These are phyloP conservation scores for Siphonodentalium dalli DNA, from an alignment of 2,888 invertebrate species.

Conservation along the genomic window DNA sequence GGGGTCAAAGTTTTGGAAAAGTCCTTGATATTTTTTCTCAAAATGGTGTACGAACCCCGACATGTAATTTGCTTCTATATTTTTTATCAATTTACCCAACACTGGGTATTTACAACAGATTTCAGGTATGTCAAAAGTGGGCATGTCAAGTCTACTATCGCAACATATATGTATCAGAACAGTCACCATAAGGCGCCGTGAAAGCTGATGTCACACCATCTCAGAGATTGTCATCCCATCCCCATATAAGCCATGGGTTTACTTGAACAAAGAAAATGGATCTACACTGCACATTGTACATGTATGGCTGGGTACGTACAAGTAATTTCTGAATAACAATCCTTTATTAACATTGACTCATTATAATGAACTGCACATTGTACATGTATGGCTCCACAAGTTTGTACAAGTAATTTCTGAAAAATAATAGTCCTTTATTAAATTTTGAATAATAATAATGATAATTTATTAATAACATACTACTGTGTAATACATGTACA, in stretches of 20 bases:
- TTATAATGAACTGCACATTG: too few species aligned
- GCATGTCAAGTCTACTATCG: constrained; percentile 21
- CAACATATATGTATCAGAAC: neutral
- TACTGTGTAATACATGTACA: too few species aligned
- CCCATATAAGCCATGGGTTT: constrained; percentile 25
- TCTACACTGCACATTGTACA: constrained; percentile 26
- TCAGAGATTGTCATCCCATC: constrained; percentile 15
- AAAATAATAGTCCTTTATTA: too few species aligned
- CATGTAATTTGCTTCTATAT: neutral
- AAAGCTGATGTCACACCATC: constrained; percentile 21
- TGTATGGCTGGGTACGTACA: constrained; percentile 26
- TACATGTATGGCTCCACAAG: too few species aligned
- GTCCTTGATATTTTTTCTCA: too few species aligned
- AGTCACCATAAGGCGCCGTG: constrained; percentile 6
- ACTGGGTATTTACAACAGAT: neutral
- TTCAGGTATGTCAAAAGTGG: constrained; percentile 26
- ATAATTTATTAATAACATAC: too few species aligned
- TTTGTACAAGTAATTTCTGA: too few species aligned
- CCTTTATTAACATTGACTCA: too few species aligned
- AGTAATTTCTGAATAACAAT: too few species aligned
- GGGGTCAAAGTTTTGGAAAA: too few species aligned
- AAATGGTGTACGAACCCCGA: neutral
- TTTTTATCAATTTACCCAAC: neutral
- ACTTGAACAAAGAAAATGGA: constrained; percentile 14
- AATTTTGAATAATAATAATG: too few species aligned